Conservation (phyloP, 2,888 invertebrate species). For the Leptopilina myrica region DNA sequence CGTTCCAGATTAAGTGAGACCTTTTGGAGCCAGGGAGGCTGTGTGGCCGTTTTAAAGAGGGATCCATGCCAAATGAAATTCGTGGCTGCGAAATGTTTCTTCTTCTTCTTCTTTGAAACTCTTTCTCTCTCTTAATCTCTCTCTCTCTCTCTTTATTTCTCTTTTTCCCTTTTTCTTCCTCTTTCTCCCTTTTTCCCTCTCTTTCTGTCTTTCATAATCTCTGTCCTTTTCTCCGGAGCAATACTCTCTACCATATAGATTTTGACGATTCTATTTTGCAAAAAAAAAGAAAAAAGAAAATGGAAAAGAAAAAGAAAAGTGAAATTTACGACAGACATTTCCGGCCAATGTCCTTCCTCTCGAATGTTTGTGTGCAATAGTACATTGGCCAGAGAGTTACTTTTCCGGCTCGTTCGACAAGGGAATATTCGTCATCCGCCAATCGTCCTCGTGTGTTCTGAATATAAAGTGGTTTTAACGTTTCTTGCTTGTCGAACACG, state of each 20-base stretch:
- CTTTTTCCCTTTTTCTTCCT: too few relatives aligned
- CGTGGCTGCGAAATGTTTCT: neutral
- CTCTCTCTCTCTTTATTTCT: too few relatives aligned
- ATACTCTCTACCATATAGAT: neutral
- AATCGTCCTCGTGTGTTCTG: neutral
- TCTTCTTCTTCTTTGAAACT: neutral
- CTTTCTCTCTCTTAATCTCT: too few relatives aligned
- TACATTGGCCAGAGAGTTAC: slow-evolving; percentile 50
- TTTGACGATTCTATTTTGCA: slow-evolving; percentile 16
- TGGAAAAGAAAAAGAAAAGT: slow-evolving; percentile 39
- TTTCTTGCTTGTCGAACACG: neutral
- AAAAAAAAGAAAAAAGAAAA: neutral
- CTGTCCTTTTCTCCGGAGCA: too few relatives aligned
- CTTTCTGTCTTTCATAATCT: too few relatives aligned
- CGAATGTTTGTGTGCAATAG: slow-evolving; percentile 19
- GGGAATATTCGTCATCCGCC: neutral
- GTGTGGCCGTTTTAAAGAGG: neutral
- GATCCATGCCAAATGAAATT: slow-evolving; percentile 47
- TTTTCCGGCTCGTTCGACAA: slow-evolving; percentile 23
- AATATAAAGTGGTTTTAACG: neutral
- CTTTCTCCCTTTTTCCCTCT: too few relatives aligned
- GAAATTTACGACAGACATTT: slow-evolving; percentile 55
- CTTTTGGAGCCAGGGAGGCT: slow-evolving; percentile 24
- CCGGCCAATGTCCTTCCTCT: slow-evolving; percentile 40
- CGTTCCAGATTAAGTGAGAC: slow-evolving; percentile 13